Base-by-base conservation (phyloP, 1,140 invertebrate species). In the Hylaeus anthracinus region DNA sequence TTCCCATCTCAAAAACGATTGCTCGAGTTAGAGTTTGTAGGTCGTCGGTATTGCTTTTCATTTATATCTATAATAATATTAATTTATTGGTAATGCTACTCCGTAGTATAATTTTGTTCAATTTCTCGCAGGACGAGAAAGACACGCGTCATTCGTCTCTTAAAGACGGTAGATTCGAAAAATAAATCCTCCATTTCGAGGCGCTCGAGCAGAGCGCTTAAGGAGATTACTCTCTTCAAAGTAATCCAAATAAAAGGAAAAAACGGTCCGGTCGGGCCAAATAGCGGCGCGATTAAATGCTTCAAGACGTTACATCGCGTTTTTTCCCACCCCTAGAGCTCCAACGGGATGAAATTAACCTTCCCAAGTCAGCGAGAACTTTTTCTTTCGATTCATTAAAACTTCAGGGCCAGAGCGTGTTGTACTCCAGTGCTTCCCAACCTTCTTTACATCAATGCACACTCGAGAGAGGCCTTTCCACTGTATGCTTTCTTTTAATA, bases 371-470 rank as follows among this genome's bases (percentile, higher is more conserved):
- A 26, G 45, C 77, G 80, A 55, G 71, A 83, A 86, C 72, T 86
- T 85, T 83, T 86, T 83, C 80, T 83, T 86, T 79, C 84, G 78
- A 86, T 86, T 86, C 85, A 86, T 86, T 86, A 83, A 86, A 86
- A 86, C 81, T 86, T 86, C 67, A 72, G 26, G 61, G 61, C 55
- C 37, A 69, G 53, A 14, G 66, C 75, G 45, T 71, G 81, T 76
- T 76, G 85, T 75, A 86, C 67, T 73, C 82, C 60, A 60, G 67
- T 63, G 53, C n/a, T 51, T 15, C 53, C 26, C 26, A 26, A 26
- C 26, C 26, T 26, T 26, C 26, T 26, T 26, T 26, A 26, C 26
- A 26, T 26, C 26, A 26, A 26, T 26, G 26, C 26, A 26, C 26
- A 26, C 26, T 26, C 26, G 26, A 0, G 0, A 26, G 26, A 26